Base-by-base conservation (phyloP, 2,888 invertebrate genomes). In the Tinea semifulvella region DNA sequence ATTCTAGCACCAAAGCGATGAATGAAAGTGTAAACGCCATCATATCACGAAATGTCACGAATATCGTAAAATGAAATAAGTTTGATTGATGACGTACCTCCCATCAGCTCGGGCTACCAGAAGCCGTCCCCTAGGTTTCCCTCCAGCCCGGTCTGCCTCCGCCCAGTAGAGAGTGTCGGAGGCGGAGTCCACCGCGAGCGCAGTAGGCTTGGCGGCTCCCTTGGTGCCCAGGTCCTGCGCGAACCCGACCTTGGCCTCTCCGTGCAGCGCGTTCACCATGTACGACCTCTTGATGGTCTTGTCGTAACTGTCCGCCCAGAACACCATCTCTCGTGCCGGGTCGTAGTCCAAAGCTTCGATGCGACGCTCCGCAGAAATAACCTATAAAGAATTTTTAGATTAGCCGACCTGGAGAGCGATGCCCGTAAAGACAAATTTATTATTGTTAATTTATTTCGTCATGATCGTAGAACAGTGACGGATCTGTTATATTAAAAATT, bases 81-180 rank as follows among this genome's bases (percentile, higher is more conserved):
- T n/a, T n/a, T n/a, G n/a, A n/a, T n/a, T n/a, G n/a, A n/a, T n/a
- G n/a, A n/a, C n/a, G 40, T 40, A 40, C 22, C 97, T 83, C 0
- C 97, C 97, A 61, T 98, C 97, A 0, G 92, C 87, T 53, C 91
- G 88, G 0, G 94, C 88, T 0, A 96, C 93, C 86, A 96, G 90
- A 1, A 98, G 88, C 45, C 90, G 85, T 0, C 92, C 92, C 47
- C 88, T 79, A 0, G 90, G 88, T 56, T 90, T 90, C 0, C 88
- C 84, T 0, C 89, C 89, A 1, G 89, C 86, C 44, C 89, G 71
- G 51, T 92, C 90, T 0, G 86, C 85, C 65, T 97, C 97, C 0
- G 95, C 91, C 96, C 96, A 98, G 69, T 96, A 98, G 1, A 98
- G 74, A 68, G 97, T 97, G 48, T 92, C 91, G 4, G 92, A 94